Evolutionary conservation across 2,113 vertebrate species (phyloP).

Genomic region (Edolisoma coerulescens): DNA sequence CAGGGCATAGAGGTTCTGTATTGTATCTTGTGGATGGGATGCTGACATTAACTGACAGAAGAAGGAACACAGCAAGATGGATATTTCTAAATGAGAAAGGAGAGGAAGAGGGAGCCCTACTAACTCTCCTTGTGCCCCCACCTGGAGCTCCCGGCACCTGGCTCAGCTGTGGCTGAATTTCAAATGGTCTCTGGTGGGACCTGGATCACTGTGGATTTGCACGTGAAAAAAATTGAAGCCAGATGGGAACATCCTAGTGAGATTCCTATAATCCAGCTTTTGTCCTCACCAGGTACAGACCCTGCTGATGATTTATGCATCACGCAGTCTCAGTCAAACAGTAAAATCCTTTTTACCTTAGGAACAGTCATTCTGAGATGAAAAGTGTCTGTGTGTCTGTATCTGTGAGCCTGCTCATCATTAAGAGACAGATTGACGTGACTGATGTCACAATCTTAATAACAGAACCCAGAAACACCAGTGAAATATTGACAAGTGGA

Average conservation of each 20-base stretch:
- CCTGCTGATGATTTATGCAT: neutral
- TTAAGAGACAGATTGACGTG: neutral
- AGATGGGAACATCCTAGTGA: neutral
- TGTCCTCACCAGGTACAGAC: neutral
- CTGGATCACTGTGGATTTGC: neutral
- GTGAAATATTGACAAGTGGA: neutral
- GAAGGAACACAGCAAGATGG: neutral
- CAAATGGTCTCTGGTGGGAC: neutral
- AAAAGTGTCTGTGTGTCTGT: neutral
- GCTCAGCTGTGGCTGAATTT: neutral
- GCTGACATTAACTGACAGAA: constrained; percentile 6
- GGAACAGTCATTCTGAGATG: neutral
- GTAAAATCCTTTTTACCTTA: neutral
- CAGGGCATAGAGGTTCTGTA: neutral
- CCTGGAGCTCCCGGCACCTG: neutral
- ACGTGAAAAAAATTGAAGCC: neutral
- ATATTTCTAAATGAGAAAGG: constrained; percentile 2
- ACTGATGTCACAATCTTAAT: neutral
- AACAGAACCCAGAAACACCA: neutral
- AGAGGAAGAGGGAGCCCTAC: neutral
- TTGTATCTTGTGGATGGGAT: neutral
- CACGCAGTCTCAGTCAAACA: neutral
- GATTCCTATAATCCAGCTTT: neutral
- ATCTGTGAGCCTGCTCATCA: neutral
- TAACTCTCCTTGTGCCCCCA: neutral